phyloP scores from a whole-genome alignment of 2,888 invertebrate species.

The Sesia apiformis region DNA sequence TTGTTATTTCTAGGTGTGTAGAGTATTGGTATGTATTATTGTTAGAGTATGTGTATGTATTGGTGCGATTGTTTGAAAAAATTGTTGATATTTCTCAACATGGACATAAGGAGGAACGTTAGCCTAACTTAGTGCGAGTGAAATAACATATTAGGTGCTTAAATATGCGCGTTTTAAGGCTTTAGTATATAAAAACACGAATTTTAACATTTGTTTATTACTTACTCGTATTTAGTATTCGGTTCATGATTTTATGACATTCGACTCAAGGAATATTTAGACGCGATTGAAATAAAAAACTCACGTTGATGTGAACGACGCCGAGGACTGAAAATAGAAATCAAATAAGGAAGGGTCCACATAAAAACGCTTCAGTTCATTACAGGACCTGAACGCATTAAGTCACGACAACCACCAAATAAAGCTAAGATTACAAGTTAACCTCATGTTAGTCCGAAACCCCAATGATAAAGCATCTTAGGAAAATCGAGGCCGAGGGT shows the following conservation, averaged over 20 bases:
- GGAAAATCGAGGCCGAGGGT: slow-evolving; percentile 68
- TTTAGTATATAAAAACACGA: too few relatives aligned
- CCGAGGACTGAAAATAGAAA: slow-evolving; percentile 21
- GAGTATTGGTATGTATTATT: too few relatives aligned
- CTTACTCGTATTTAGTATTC: too few relatives aligned
- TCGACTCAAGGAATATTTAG: neutral
- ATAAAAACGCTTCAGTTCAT: slow-evolving; percentile 64
- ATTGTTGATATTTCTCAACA: too few relatives aligned
- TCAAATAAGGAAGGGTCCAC: slow-evolving; percentile 48
- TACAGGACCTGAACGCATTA: slow-evolving; percentile 59
- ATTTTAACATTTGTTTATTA: too few relatives aligned
- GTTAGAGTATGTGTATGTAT: too few relatives aligned
- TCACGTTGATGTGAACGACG: neutral
- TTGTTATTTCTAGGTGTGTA: too few relatives aligned
- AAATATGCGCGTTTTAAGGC: too few relatives aligned
- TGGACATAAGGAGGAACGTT: too few relatives aligned
- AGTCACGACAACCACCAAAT: slow-evolving; percentile 64
- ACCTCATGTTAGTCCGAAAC: slow-evolving; percentile 71
- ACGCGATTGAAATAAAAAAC: neutral
- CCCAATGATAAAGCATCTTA: slow-evolving; percentile 74
- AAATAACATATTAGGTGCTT: too few relatives aligned
- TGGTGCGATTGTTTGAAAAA: too few relatives aligned
- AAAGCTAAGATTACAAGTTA: slow-evolving; percentile 75
- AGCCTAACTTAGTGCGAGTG: too few relatives aligned
- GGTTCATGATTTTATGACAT: neutral